These are phyloP conservation scores for Oenanthe oenanthe DNA, from an alignment of 2,113 vertebrate species.

Conservation along the genomic window DNA sequence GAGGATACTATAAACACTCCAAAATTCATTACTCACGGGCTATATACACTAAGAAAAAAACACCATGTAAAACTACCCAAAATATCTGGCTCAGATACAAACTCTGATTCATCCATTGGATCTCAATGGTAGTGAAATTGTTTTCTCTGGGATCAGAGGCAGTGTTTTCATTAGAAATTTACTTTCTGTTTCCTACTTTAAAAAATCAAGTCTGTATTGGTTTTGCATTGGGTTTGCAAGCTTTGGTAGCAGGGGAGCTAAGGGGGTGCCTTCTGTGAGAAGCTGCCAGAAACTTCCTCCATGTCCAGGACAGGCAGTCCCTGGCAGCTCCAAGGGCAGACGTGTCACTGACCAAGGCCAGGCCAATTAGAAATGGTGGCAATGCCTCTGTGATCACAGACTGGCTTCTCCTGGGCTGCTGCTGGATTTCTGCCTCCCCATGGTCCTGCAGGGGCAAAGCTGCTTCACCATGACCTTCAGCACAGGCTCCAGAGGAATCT, in stretches of 20 bases:
- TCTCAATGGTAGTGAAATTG: not conserved
- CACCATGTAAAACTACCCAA: not conserved
- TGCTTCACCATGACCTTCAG: not conserved
- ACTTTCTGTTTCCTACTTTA: not conserved
- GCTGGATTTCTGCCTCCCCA: not conserved
- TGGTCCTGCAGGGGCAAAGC: not conserved
- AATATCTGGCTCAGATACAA: not conserved
- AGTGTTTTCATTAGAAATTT: not conserved
- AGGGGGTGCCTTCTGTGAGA: not conserved
- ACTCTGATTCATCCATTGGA: not conserved
- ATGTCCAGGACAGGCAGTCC: not conserved
- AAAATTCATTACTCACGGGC: not conserved
- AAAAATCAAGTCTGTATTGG: not conserved
- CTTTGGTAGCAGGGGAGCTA: not conserved
- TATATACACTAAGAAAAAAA: not conserved
- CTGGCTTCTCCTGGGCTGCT: not conserved
- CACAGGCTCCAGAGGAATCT: not conserved
- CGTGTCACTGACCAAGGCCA: rapidly evolving
- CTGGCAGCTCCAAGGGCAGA: not conserved
- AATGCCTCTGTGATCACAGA: not conserved
- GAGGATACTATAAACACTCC: not conserved
- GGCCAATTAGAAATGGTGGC: not conserved
- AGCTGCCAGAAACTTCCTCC: not conserved
- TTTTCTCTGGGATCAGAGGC: not conserved
- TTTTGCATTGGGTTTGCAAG: not conserved